Evolutionary conservation across 2,888 invertebrate genomes (phyloP), one percentile per base, ranked within the genome.

Genomic region (Andrena chrysosceles): DNA sequence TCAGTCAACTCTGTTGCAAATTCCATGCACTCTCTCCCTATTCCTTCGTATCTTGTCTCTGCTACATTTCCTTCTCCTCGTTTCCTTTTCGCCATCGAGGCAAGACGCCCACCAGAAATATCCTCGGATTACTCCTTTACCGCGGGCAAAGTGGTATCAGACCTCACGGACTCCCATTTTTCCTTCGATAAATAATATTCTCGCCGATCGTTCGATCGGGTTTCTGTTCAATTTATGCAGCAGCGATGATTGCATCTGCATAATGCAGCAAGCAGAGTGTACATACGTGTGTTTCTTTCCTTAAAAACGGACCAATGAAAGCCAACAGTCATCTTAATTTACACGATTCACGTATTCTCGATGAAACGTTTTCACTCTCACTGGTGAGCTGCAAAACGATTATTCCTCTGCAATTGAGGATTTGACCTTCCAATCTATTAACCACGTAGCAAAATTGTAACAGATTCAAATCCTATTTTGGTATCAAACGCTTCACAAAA

Each of bases 61-160:
- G 10, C 49, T 20, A 48, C n/a, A 20, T 4, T 20, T 48, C 31
- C 26, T 31, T 42, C n/a, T 23, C 20, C 10, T 13, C 13, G 29
- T 31, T 23, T 56, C 10, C 5, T 2, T 20, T 42, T 2, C 26
- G 8, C 5, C 4, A 16, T 48, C 31, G n/a, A 29, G 29, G 56
- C 42, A 59, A 66, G 72, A 77, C 64, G 77, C 77, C 59, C 66
- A 74, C 49, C 33, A 54, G 64, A 77, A 59, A 33, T 20, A 72
- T 48, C 64, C 33, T 59, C 66, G 49, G 72, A 77, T 62, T 74
- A 67, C 52, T 60, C 60, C 66, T 42, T 52, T 23, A 49, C 35
- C n/a, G 26, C 10, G 42, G 8, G 26, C 66, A 42, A 77, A 5
- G 26, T 20, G 29, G 64, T 73, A 73, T 66, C 16, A 26, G 16